These are phyloP conservation scores for Sibirionetta formosa DNA, from an alignment of 2,797 vertebrate species.

Conservation along the genomic window DNA sequence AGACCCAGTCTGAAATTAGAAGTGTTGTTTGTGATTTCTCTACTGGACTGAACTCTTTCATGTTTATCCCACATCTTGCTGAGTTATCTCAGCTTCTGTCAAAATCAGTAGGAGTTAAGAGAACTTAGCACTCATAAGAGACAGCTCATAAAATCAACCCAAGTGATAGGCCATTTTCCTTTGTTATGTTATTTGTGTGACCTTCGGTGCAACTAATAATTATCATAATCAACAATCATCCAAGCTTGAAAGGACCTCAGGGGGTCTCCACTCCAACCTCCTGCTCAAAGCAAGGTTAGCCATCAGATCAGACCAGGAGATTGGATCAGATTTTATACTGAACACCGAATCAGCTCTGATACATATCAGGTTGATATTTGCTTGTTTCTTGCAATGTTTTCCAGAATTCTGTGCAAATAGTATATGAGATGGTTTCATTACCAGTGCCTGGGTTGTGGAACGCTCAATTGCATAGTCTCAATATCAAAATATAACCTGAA, in stretches of 20 bases:
- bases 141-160: not conserved
- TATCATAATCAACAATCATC: conserved; percentile 15
- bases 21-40: not conserved
- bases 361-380: conserved; percentile 14
- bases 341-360: conserved; percentile 39
- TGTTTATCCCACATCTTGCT: not conserved
- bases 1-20: not conserved
- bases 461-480: conserved; percentile 4
- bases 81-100: not conserved
- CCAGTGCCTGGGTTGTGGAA: not conserved
- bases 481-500: conserved; percentile 14
- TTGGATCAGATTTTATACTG: not conserved
- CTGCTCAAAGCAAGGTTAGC: not conserved
- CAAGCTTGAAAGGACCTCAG: not conserved
- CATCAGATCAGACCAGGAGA: not conserved
- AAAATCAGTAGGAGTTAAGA: conserved; percentile 7
- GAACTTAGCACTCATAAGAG: not conserved
- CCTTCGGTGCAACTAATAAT: conserved; percentile 41
- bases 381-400: not conserved
- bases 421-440: not conserved
- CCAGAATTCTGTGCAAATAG: not conserved
- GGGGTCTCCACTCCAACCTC: not conserved
- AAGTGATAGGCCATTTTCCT: not conserved
- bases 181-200: conserved; percentile 6
- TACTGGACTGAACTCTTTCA: not conserved